Evolutionary conservation across 2,797 vertebrate genomes (phyloP), one percentile per base, ranked within the genome.

Genomic region (Uromys caudimaculatus): DNA sequence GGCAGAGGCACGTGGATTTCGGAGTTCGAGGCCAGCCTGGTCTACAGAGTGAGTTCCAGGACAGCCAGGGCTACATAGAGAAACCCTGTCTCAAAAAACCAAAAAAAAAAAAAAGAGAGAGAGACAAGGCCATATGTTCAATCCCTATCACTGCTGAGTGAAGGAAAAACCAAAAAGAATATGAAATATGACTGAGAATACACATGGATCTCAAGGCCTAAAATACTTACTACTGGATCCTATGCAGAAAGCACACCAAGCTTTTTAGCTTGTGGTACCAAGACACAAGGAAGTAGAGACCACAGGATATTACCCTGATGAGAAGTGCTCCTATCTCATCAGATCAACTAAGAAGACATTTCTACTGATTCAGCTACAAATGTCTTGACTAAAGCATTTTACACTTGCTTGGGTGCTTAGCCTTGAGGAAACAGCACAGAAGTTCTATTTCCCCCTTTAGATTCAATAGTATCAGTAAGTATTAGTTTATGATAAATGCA

Each of bases 321-420:
- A 82, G 62, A 95, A 82, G 23, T 52, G 16, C 24, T 93, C 56
- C 71, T 84, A 93, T 79, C 87, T 91, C 58, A 62, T 92, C 50
- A 96, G 12, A 76, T 64, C 47, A 93, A 94, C 64, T 90, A 47
- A 32, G n/a, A 93, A 69, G 58, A 91, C n/a, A 44, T 90, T 95
- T 76, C 56, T 35, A 32, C 78, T 91, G 64, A 94, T 76, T 95
- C 19, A 4, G 58, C 75, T 95, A 27, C 82, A 92, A 93, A 86
- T 86, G 17, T 93, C 54, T 69, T 89, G 75, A 91, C 92, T 6
- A 93, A 32, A 96, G 90, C 82, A 90, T 38, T 95, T 95, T 87
- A 93, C 21, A 90, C n/a, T 69, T 83, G 79, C 24, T 83, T 94
- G 87, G 54, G 47, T 58, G 10, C 76, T 50, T 67, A 67, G 17